phyloP scores from a whole-genome alignment of 2,113 vertebrate species.

The Spilogale gracilis region DNA sequence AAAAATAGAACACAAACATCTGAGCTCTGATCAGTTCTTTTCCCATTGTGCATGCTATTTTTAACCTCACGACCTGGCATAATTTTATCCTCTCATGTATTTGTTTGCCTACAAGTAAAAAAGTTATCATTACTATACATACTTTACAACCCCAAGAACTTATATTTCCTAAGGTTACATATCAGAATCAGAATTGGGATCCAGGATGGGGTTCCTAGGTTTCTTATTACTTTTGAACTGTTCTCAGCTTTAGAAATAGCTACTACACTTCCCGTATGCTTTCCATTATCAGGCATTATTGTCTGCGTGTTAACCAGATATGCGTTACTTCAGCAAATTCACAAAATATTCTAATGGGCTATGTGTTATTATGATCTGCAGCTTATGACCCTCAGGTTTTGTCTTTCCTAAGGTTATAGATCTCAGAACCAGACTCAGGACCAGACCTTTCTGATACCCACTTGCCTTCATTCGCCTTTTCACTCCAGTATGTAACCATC shows the following conservation, averaged over 20 bases:
- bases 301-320: not conserved
- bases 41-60: not conserved
- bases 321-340: not conserved
- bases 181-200: not conserved
- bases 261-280: not conserved
- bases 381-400: not conserved
- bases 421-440: not conserved
- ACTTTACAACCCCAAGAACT: not conserved
- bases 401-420: not conserved
- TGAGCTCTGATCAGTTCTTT: not conserved
- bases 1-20: not conserved
- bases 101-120: not conserved
- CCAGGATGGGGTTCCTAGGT: not conserved
- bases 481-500: not conserved
- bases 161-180: not conserved
- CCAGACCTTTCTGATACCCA: not conserved
- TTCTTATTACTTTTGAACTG: not conserved
- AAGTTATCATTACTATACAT: not conserved
- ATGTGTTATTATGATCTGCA: not conserved
- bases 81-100: not conserved
- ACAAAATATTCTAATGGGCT: not conserved
- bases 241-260: not conserved
- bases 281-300: not conserved
- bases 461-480: not conserved
- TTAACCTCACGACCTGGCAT: not conserved